Percentiles rank a stretch among this genome's conserved stretches.
These are phyloP conservation scores for Biston stratarius DNA, from an alignment of 2,888 invertebrate species.

Conservation along the genomic window DNA sequence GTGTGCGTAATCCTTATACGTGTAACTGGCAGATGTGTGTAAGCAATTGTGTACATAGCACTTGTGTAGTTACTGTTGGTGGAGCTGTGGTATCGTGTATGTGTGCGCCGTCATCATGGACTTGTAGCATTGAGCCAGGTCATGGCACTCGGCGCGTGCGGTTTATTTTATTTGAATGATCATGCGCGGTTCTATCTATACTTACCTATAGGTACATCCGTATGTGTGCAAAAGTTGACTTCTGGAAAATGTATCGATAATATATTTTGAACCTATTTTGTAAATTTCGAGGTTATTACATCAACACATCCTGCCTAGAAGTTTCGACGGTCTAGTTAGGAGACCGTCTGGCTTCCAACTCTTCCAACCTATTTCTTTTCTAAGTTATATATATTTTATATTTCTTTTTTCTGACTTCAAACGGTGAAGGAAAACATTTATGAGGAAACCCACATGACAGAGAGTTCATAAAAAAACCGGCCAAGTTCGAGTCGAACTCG, in stretches of 20 bases:
- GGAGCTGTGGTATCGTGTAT: conserved; percentile 32
- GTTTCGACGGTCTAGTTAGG: too few relatives aligned
- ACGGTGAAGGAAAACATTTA: too few relatives aligned
- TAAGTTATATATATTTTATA: too few relatives aligned
- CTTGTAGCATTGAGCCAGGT: conserved; percentile 82
- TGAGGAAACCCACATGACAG: too few relatives aligned
- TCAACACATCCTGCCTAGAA: too few relatives aligned
- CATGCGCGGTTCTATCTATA: conserved; percentile 51
- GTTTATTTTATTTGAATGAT: conserved; percentile 57
- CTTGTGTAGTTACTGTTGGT: conserved; percentile 13
- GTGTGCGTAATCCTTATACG: conserved; percentile 11
- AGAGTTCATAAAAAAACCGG: too few relatives aligned
- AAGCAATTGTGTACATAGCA: conserved; percentile 8
- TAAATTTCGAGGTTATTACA: not conserved
- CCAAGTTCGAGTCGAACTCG: too few relatives aligned
- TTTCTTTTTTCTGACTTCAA: too few relatives aligned
- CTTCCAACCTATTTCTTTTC: too few relatives aligned
- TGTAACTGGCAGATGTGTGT: not conserved
- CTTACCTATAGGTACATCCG: conserved; percentile 45
- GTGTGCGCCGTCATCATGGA: conserved; percentile 43
- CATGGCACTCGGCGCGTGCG: conserved; percentile 82
- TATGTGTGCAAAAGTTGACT: conserved; percentile 24
- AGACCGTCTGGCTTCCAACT: too few relatives aligned
- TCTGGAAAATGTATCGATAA: conserved; percentile 10
- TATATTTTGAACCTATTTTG: conserved; percentile 2